Percentiles rank a stretch among this genome's conserved stretches.
Conservation (phyloP, 2,113 vertebrate genomes). For the Camarhynchus parvulus region DNA sequence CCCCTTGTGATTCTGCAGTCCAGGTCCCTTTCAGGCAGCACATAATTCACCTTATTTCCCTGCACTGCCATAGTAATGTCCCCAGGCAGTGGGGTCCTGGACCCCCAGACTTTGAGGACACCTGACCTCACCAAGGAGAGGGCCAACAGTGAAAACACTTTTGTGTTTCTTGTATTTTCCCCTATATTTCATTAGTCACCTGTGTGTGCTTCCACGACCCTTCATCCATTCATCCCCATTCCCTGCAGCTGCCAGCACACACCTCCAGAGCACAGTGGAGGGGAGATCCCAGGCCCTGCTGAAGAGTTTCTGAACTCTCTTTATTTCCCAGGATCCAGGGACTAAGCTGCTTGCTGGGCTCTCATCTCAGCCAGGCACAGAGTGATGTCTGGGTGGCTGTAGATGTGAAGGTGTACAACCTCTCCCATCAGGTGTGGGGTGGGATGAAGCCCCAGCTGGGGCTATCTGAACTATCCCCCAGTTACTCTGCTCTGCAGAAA, state of each 20-base stretch:
- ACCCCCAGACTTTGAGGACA: background rate
- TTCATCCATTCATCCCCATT: background rate
- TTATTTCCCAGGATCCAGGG: background rate
- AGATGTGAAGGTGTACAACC: background rate
- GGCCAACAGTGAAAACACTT: background rate
- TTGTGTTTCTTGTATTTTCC: background rate
- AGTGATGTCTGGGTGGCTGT: background rate
- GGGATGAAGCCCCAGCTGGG: background rate
- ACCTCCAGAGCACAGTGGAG: background rate
- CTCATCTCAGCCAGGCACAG: background rate
- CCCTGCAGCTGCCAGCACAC: background rate
- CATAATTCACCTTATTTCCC: slow-evolving; percentile 9
- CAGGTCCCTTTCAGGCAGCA: slow-evolving; percentile 5
- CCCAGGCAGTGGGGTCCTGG: background rate
- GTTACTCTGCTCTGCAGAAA: background rate
- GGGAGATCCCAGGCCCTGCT: background rate
- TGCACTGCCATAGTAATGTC: background rate
- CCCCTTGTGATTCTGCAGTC: background rate
- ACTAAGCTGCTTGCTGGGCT: background rate
- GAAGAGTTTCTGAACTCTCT: background rate
- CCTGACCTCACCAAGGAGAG: background rate
- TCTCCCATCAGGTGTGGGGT: background rate
- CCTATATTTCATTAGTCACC: background rate
- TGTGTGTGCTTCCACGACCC: accelerated
- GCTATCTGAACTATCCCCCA: background rate